Base-by-base conservation (phyloP, 2,797 vertebrate species). In the Trachops cirrhosus region DNA sequence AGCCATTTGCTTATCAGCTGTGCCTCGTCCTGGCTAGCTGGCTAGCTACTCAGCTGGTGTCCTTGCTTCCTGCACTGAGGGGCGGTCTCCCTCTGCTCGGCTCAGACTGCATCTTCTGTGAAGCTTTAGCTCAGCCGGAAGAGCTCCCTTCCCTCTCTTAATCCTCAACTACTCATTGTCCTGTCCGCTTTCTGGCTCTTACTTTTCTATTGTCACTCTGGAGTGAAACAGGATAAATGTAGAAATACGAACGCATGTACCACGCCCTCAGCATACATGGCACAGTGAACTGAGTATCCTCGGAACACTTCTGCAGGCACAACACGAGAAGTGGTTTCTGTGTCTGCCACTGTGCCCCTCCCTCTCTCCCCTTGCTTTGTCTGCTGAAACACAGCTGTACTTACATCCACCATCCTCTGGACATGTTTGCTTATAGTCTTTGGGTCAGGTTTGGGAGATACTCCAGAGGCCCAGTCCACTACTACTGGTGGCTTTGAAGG, bases 391-490 rank as follows among this genome's bases (percentile, higher is more conserved):
- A 26, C 19, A 83, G 8, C 48, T 71, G 73, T 97, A 99, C 99
- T 99, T 98, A 99, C 99, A 88, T 99, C 99, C 97, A 99, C 99
- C 99, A 99, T 99, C 97, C 99, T 99, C 98, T 99, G 99, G 93
- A 99, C 99, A 0, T 99, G 99, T 97, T 99, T 99, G 98, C 99
- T 99, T 98, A 99, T 99, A 79, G 99, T 99, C 98, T 99, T 99
- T 48, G 99, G 99, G 96, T 99, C 99, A 0, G 99, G 99, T 98
- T 99, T 99, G 68, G 99, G 99, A 91, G 99, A 98, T 71, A 99
- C 98, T 95, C 99, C 99, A n/a, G 99, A 99, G 68, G 99, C 99
- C 99, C 99, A 99, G 98, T 99, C 99, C 97, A 99, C 99, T 96
- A 99, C 98, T 91, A 99, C 99, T 22, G 99, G 98, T 90, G 99